Evolutionary conservation across 2,888 invertebrate species (phyloP).

Genomic region (Diarsia rubi): DNA sequence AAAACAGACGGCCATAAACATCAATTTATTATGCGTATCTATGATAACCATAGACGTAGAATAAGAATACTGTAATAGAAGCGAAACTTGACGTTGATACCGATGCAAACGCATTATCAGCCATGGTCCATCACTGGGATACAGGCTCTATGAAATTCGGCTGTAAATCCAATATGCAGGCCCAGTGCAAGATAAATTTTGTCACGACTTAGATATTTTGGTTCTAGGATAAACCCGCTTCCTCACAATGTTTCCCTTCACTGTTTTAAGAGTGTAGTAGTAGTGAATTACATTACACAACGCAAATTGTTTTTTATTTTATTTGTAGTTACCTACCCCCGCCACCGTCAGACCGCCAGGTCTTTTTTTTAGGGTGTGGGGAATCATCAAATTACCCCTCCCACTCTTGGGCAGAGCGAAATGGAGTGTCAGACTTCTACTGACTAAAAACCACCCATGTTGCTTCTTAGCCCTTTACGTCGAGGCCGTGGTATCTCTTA

Average conservation of each 20-base stretch:
- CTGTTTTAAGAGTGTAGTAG: not conserved
- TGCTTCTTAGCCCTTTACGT: too few relatives aligned
- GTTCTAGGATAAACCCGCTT: not conserved
- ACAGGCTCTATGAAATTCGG: not conserved
- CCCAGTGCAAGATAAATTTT: not conserved
- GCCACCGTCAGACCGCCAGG: too few relatives aligned
- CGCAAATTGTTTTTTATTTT: too few relatives aligned
- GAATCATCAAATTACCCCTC: too few relatives aligned
- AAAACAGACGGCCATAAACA: conserved; percentile 57
- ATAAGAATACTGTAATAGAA: conserved; percentile 7
- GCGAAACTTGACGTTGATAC: not conserved
- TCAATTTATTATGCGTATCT: conserved; percentile 63
- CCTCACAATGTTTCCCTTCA: not conserved
- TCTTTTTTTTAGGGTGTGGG: too few relatives aligned
- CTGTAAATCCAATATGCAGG: not conserved
- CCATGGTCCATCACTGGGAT: not conserved
- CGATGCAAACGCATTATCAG: not conserved
- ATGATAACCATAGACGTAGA: conserved; percentile 51
- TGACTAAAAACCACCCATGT: too few relatives aligned
- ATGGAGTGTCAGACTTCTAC: too few relatives aligned
- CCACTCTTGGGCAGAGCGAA: too few relatives aligned
- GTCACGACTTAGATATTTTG: not conserved
- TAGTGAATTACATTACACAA: too few relatives aligned
- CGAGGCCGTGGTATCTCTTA: too few relatives aligned
- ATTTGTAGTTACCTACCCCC: too few relatives aligned